Evolutionary conservation across 2,113 vertebrate genomes (phyloP).

Genomic region (Pseudonaja textilis): DNA sequence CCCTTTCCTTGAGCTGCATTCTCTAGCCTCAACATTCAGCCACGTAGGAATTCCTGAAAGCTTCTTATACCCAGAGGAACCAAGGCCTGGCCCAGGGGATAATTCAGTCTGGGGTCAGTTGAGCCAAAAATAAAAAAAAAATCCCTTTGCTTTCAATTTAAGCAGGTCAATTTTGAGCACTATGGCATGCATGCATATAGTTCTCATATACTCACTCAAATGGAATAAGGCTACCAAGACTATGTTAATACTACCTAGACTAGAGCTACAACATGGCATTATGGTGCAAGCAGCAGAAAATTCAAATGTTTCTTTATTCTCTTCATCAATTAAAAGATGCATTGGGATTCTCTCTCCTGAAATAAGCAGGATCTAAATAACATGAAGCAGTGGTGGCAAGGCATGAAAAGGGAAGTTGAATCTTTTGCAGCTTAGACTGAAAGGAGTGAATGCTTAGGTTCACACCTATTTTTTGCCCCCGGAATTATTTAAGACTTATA

Average conservation of each 20-base stretch:
- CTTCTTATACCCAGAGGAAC: slow-evolving; percentile 8
- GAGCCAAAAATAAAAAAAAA: background rate
- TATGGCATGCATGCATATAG: background rate
- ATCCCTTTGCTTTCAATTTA: background rate
- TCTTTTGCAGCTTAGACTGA: background rate
- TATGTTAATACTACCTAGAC: background rate
- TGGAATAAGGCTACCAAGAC: background rate
- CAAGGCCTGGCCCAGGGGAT: background rate
- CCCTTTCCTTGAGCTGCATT: background rate
- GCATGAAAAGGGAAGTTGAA: background rate
- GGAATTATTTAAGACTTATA: too few relatives aligned
- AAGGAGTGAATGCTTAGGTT: background rate
- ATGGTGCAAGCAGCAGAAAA: background rate
- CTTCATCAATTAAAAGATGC: background rate
- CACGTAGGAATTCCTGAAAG: slow-evolving; percentile 5
- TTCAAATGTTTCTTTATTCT: background rate
- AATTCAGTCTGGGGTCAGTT: background rate
- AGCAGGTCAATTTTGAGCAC: background rate
- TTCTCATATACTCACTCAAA: background rate
- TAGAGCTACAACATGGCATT: background rate
- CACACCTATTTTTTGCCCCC: background rate
- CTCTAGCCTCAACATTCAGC: background rate
- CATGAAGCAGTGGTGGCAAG: background rate
- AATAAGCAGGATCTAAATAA: background rate
- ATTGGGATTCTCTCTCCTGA: background rate